A percentile compares a stretch with the other conserved stretches of the same genome.
phyloP scores from a whole-genome alignment of 2,888 invertebrate species.

The Lymantria monacha region DNA sequence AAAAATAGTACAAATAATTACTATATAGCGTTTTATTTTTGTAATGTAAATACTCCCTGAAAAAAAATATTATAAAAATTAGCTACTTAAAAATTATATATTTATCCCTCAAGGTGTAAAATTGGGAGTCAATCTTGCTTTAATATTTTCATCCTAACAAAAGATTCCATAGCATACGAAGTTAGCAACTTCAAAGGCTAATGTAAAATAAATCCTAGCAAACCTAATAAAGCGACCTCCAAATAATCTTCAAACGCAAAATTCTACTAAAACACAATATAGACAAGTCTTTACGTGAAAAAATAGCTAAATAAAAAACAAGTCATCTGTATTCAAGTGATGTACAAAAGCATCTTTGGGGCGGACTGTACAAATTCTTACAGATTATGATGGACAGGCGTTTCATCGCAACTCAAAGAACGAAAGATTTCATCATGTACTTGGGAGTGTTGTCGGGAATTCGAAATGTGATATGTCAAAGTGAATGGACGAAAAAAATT shows the following conservation, averaged over 20 bases:
- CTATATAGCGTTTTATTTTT: too few species aligned
- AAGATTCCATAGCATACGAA: too few species aligned
- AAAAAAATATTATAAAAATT: too few species aligned
- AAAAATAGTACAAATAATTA: too few species aligned
- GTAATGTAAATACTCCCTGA: too few species aligned
- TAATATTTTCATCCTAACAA: too few species aligned
- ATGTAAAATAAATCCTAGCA: neutral
- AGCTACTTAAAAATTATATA: too few species aligned
- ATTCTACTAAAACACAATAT: slow-evolving; percentile 1
- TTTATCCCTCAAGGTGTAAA: too few species aligned
- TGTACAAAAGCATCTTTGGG: slow-evolving; percentile 34
- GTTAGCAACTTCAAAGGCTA: too few species aligned
- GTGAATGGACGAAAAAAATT: slow-evolving; percentile 11
- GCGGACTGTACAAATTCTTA: slow-evolving; percentile 41
- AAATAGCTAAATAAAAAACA: slow-evolving; percentile 33
- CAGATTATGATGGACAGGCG: slow-evolving; percentile 51
- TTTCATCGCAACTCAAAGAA: slow-evolving; percentile 36
- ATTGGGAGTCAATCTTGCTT: too few species aligned
- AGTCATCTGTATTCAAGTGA: slow-evolving; percentile 33
- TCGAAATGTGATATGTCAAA: slow-evolving; percentile 27
- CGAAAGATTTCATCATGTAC: slow-evolving; percentile 32
- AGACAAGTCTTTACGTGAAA: slow-evolving; percentile 21
- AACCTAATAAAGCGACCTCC: slow-evolving; percentile 1
- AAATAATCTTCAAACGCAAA: neutral
- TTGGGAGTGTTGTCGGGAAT: slow-evolving; percentile 21